Evolutionary conservation across 2,113 vertebrate genomes (phyloP), one percentile per base, ranked within the genome.

Genomic region (Alosa alosa): DNA sequence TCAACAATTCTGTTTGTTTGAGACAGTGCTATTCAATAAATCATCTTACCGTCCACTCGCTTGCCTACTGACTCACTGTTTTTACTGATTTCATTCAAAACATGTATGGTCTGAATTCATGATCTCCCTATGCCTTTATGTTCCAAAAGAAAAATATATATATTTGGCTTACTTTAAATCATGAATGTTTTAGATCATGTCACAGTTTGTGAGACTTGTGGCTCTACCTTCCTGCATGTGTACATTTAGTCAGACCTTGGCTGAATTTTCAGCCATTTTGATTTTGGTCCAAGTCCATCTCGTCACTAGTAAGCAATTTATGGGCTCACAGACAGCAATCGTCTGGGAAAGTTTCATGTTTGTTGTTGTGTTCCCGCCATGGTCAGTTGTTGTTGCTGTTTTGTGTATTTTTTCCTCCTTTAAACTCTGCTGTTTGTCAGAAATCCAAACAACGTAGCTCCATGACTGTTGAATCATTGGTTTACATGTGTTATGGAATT

Each of bases 21-120:
- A 72, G 64, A 72, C 64, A 72, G n/a, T 25, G 3, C n/a, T 41
- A 20, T 39, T 39, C 36, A 17, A 3, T 78, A 13, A 78, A 41
- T 6, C 36, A 39, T 36, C 50, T 78, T 86, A 6, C 3, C 55
- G 5, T 22, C 5, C 55, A 60, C 18, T 60, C 6, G 55, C 20
- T 22, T 89, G 47, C 60, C 84, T 86, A 81, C 86, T 84, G 44
- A 90, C 87, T 44, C 17, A 57, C 0, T 78, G 31, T 39, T 31
- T 15, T 36, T 4, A 11, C n/a, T 72, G 64, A 25, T 72, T 72
- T 31, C 52, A 49, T 22, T 64, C 5, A 20, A n/a, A n/a, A 25
- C 20, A 25, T 64, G 8, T 8, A 49, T 64, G 15, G 13, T 72
- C 6, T 36, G n/a, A 31, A 13, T 31, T 72, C 31, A 72, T 72